Evolutionary conservation across 2,113 vertebrate genomes (phyloP).

Genomic region (Aldabrachelys gigantea): DNA sequence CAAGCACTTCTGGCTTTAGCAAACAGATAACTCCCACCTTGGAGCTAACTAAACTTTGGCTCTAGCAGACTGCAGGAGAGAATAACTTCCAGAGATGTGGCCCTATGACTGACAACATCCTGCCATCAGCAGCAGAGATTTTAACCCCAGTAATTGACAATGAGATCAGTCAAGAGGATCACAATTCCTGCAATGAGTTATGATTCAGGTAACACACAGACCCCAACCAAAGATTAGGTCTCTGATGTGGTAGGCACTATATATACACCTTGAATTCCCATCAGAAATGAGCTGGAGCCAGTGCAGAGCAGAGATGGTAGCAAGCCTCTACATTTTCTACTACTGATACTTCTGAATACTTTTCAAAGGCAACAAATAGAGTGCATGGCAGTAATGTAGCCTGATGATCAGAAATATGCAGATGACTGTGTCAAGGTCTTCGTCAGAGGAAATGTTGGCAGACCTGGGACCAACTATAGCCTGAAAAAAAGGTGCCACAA

Average conservation of each 20-base stretch:
- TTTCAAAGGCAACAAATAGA: not conserved
- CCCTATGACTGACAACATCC: not conserved
- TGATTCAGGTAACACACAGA: not conserved
- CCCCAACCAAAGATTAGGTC: not conserved
- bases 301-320: not conserved
- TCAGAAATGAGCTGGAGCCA: not conserved
- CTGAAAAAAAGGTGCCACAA: not conserved
- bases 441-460: not conserved
- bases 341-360: not conserved
- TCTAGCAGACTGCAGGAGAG: fast-evolving
- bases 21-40: not conserved
- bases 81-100: not conserved
- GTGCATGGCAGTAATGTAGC: not conserved
- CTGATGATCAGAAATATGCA: not conserved
- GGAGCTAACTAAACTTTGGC: not conserved
- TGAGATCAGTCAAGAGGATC: not conserved
- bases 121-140: not conserved
- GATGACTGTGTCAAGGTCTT: fast-evolving
- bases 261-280: not conserved
- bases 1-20: not conserved
- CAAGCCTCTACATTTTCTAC: not conserved
- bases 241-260: not conserved
- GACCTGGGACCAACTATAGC: not conserved
- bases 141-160: not conserved
- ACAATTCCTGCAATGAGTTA: not conserved